phyloP scores from a whole-genome alignment of 2,113 vertebrate species.

The Albula goreensis region DNA sequence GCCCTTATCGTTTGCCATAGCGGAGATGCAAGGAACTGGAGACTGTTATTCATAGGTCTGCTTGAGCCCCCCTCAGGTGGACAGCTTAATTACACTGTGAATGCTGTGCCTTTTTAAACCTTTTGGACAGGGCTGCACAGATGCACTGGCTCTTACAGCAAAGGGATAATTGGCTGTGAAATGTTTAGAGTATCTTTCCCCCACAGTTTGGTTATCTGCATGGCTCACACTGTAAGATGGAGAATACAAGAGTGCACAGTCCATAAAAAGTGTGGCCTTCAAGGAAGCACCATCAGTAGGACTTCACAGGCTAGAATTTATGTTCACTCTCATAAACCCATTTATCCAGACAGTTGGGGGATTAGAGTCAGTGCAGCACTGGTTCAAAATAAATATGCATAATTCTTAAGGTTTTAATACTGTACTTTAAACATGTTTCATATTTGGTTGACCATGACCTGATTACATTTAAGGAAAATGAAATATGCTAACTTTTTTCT shows the following conservation, averaged over 20 bases:
- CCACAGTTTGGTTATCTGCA: too few species aligned
- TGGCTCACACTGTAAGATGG: too few species aligned
- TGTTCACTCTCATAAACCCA: too few species aligned
- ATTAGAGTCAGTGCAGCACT: neutral
- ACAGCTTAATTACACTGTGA: neutral
- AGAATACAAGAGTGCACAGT: too few species aligned
- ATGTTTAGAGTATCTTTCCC: too few species aligned
- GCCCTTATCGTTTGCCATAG: neutral
- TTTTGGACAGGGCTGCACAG: too few species aligned
- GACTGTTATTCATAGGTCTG: neutral
- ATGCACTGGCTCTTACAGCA: too few species aligned
- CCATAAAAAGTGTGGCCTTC: too few species aligned
- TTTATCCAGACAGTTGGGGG: neutral
- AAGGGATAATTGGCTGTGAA: too few species aligned
- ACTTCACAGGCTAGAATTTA: too few species aligned
- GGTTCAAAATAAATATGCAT: neutral
- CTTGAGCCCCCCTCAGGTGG: neutral
- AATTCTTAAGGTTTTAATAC: neutral
- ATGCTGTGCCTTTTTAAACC: neutral
- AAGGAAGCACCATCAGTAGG: too few species aligned
- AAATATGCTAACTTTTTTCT: neutral
- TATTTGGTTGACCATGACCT: neutral
- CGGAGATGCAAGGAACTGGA: neutral
- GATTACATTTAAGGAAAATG: neutral
- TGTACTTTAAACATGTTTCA: neutral